Evolutionary conservation across 2,888 invertebrate genomes (phyloP).

Genomic region (Lycia hirtaria): DNA sequence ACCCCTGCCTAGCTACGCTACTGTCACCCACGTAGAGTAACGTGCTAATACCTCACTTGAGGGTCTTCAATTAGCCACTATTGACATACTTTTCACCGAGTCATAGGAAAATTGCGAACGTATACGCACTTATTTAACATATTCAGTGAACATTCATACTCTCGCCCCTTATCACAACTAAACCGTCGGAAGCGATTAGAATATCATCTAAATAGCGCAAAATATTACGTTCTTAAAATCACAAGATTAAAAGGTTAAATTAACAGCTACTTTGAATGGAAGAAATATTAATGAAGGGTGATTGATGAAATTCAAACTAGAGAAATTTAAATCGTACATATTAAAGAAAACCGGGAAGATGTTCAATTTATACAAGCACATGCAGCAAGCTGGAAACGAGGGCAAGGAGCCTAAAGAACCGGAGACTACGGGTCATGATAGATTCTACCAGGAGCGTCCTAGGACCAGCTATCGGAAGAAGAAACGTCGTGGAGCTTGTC

Average conservation of each 20-base stretch:
- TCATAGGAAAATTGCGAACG: slow-evolving; percentile 49
- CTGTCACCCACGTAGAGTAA: slow-evolving; percentile 46
- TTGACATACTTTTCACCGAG: slow-evolving; percentile 67
- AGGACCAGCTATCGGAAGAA: slow-evolving; percentile 80
- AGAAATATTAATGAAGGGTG: background rate
- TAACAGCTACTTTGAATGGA: background rate
- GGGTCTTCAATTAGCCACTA: slow-evolving; percentile 75
- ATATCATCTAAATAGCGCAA: slow-evolving; percentile 6
- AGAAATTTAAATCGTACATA: slow-evolving; percentile 52
- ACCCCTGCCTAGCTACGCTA: background rate
- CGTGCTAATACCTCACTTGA: slow-evolving; percentile 66
- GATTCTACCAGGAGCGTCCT: slow-evolving; percentile 90
- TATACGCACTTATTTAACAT: slow-evolving; percentile 41
- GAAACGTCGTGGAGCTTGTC: slow-evolving; percentile 85
- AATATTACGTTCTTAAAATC: background rate
- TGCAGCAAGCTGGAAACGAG: slow-evolving; percentile 84
- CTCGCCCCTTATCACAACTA: background rate
- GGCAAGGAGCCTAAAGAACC: slow-evolving; percentile 81
- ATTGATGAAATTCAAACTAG: slow-evolving; percentile 60
- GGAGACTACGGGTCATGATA: slow-evolving; percentile 92
- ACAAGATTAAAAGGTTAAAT: background rate
- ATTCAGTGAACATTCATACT: slow-evolving; percentile 23
- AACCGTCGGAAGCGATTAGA: background rate
- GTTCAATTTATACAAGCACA: slow-evolving; percentile 91
- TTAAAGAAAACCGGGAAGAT: slow-evolving; percentile 74